Conservation (phyloP, 2,797 vertebrate species). For the Fistularia tabacaria region DNA sequence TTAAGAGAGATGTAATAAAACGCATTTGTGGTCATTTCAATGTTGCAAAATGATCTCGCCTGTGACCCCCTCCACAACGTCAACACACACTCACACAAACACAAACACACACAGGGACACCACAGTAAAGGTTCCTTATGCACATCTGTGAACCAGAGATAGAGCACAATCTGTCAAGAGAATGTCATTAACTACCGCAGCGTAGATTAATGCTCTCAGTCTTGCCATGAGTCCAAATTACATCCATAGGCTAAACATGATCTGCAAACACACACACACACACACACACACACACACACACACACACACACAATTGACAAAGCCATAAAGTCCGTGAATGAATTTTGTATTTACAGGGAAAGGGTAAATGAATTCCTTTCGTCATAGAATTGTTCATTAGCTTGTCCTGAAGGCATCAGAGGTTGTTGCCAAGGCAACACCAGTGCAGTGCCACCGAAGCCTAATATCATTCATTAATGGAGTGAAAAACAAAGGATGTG, state of each 20-base stretch:
- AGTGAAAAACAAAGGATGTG: constrained; percentile 2
- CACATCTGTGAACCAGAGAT: constrained; percentile 62
- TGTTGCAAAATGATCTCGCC: constrained; percentile 35
- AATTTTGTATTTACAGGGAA: constrained; percentile 21
- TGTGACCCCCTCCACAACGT: constrained; percentile 22
- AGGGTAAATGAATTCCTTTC: constrained; percentile 24
- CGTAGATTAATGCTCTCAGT: constrained; percentile 46
- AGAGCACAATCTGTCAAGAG: constrained; percentile 49
- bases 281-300: constrained; percentile 7
- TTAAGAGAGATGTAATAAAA: constrained; percentile 44
- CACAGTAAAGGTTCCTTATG: constrained; percentile 25
- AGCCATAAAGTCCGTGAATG: constrained; percentile 13
- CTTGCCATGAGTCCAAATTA: constrained; percentile 37
- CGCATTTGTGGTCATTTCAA: constrained; percentile 45
- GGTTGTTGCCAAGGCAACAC: constrained; percentile 24
- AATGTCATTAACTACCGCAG: constrained; percentile 52
- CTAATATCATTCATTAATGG: constrained; percentile 23
- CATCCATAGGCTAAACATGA: constrained; percentile 28
- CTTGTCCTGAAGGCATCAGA: constrained; percentile 9
- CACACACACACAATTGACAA: neutral
- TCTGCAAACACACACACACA: constrained; percentile 4
- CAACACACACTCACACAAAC: too few species aligned
- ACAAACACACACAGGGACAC: neutral
- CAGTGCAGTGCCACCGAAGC: neutral
- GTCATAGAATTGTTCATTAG: constrained; percentile 1